These are phyloP conservation scores for Liodrosophila aerea DNA, from an alignment of 2,888 invertebrate species.

Conservation along the genomic window DNA sequence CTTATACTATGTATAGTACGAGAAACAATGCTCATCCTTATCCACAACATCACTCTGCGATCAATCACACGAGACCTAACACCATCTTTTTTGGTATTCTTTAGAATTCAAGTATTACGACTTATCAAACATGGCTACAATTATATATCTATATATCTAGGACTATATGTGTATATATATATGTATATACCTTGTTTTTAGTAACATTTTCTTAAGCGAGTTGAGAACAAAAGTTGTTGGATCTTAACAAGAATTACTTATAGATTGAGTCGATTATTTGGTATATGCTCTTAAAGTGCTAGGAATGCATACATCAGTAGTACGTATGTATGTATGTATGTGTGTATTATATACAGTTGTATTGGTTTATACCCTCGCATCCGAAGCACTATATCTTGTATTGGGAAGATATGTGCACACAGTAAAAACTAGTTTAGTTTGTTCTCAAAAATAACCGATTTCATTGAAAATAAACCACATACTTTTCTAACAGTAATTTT, in stretches of 20 bases:
- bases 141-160: slow-evolving; percentile 7
- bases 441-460: no score
- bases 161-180: slow-evolving; percentile 8
- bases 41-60: slow-evolving; percentile 44
- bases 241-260: slow-evolving; percentile 6
- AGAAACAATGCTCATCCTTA: slow-evolving; percentile 36
- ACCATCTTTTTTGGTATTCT: background rate
- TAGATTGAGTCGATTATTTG: slow-evolving; percentile 3
- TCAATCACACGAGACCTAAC: slow-evolving; percentile 25
- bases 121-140: slow-evolving; percentile 22
- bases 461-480: no score
- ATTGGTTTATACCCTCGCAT: background rate
- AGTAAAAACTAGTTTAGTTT: no score
- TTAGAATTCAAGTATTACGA: background rate
- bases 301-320: slow-evolving; percentile 24
- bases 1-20: no score
- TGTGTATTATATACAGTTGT: background rate
- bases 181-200: slow-evolving; percentile 29
- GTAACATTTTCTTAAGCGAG: slow-evolving; percentile 47
- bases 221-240: slow-evolving; percentile 35
- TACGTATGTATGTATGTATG: slow-evolving; percentile 1
- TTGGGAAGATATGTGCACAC: no score
- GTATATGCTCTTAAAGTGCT: slow-evolving; percentile 20
- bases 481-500: no score
- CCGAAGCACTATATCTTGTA: background rate